These are phyloP conservation scores for Rattus norvegicus DNA, from an alignment of 2,113 vertebrate genomes.

Conservation along the genomic window DNA sequence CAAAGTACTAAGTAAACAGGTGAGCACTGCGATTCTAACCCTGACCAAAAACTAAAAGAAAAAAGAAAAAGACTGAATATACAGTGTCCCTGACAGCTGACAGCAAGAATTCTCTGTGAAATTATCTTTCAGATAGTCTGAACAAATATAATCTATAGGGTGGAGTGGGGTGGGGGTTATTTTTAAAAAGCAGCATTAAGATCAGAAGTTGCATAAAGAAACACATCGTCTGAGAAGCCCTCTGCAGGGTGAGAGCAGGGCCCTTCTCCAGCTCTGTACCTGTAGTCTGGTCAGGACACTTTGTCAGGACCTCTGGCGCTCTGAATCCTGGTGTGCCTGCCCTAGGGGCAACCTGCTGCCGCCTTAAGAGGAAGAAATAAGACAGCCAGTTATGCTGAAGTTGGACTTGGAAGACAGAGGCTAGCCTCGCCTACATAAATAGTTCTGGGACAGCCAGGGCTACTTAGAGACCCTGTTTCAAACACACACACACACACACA, in stretches of 20 bases:
- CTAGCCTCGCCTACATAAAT: not conserved
- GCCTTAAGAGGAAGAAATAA: conserved; percentile 83
- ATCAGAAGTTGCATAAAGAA: conserved; percentile 8
- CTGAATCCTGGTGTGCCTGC: conserved; percentile 98
- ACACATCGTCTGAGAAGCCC: not conserved
- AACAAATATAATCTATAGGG: not conserved
- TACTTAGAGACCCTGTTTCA: not conserved
- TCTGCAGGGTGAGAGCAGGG: too few relatives aligned
- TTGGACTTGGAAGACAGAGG: not conserved
- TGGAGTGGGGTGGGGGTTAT: not conserved
- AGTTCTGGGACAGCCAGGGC: not conserved
- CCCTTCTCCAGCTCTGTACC: conserved; percentile 82
- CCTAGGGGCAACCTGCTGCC: conserved; percentile 95
- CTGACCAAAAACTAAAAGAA: not conserved
- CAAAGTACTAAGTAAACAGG: not conserved
- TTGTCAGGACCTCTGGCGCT: conserved; percentile 97
- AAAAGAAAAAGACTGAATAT: too few relatives aligned
- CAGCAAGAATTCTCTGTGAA: conserved; percentile 45
- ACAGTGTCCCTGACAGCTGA: not conserved
- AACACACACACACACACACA: not conserved
- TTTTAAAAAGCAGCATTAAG: not conserved
- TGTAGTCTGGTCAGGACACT: conserved; percentile 96
- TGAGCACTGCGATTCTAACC: not conserved
- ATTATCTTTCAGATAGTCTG: not conserved
- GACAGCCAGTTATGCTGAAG: conserved; percentile 33